Evolutionary conservation across 2,797 vertebrate species (phyloP).

Genomic region (Liparis tanakae): DNA sequence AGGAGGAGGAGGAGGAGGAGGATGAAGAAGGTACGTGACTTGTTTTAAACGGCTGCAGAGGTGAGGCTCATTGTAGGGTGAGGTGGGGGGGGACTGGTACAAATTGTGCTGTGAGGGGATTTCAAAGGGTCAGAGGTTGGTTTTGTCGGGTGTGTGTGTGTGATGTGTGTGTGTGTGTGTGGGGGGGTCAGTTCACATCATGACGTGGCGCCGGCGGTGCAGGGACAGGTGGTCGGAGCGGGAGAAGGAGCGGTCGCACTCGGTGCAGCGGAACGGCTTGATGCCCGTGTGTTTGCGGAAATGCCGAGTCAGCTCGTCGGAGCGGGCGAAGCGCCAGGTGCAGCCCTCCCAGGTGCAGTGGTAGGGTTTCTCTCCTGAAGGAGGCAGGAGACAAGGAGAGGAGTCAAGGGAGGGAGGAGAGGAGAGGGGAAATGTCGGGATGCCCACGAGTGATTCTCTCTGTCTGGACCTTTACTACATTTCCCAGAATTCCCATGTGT

Average conservation of each 20-base stretch:
- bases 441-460: too few relatives aligned
- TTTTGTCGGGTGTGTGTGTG: background rate
- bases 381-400: background rate
- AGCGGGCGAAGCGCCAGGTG: conserved; percentile 96
- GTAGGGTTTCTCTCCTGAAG: conserved; percentile 95
- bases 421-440: background rate
- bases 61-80: background rate
- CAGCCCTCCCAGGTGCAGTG: conserved; percentile 98
- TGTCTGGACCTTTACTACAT: too few relatives aligned
- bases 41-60: background rate
- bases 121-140: conserved; percentile 6
- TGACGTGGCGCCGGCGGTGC: conserved; percentile 94
- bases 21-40: conserved; percentile 12
- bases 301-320: conserved; percentile 95
- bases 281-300: conserved; percentile 98
- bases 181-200: conserved; percentile 87
- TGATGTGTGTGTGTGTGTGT: background rate
- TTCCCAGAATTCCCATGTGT: too few relatives aligned
- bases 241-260: conserved; percentile 97
- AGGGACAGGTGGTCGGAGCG: conserved; percentile 96
- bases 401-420: background rate
- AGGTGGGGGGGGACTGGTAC: conserved; percentile 25
- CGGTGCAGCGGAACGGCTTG: conserved; percentile 95
- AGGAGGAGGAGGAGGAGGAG: conserved; percentile 25
- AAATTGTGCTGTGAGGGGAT: conserved; percentile 45